Conservation (phyloP, 1,140 invertebrate genomes). For the Condylostylus longicornis region DNA sequence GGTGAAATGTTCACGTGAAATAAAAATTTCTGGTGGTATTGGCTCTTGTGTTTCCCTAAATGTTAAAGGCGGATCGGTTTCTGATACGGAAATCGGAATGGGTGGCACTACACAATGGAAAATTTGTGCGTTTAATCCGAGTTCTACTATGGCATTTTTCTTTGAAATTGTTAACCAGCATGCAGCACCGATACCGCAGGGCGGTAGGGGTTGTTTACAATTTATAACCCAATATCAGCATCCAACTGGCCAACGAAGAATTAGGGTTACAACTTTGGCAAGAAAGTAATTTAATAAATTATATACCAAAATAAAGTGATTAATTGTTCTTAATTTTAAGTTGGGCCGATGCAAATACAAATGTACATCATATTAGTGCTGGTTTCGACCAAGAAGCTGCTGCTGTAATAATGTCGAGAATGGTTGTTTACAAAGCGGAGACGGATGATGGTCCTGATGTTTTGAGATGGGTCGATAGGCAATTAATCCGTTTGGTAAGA, state of each 20-base stretch:
- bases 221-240: slow-evolving; percentile 99
- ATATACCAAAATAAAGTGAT: not conserved
- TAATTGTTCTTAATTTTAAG: slow-evolving; percentile 30
- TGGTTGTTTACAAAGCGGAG: slow-evolving; percentile 92
- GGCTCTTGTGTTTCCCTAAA: slow-evolving; percentile 91
- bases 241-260: slow-evolving; percentile 84
- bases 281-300: slow-evolving; percentile 55
- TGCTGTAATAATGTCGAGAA: slow-evolving; percentile 90
- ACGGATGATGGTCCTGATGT: slow-evolving; percentile 94
- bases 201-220: slow-evolving; percentile 89
- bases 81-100: slow-evolving; percentile 93
- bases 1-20: slow-evolving; percentile 80
- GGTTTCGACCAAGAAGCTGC: slow-evolving; percentile 97
- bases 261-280: slow-evolving; percentile 91
- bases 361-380: slow-evolving; percentile 68
- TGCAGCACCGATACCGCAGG: slow-evolving; percentile 86
- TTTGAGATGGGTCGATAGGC: slow-evolving; percentile 93
- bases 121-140: slow-evolving; percentile 86
- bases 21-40: slow-evolving; percentile 80
- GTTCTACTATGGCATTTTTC: slow-evolving; percentile 83
- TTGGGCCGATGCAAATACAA: slow-evolving; percentile 69
- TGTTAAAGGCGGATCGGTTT: slow-evolving; percentile 76
- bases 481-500: slow-evolving; percentile 86
- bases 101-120: slow-evolving; percentile 98
- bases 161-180: slow-evolving; percentile 97